These are phyloP conservation scores for Excalfactoria chinensis DNA, from an alignment of 2,113 vertebrate species.

Conservation along the genomic window DNA sequence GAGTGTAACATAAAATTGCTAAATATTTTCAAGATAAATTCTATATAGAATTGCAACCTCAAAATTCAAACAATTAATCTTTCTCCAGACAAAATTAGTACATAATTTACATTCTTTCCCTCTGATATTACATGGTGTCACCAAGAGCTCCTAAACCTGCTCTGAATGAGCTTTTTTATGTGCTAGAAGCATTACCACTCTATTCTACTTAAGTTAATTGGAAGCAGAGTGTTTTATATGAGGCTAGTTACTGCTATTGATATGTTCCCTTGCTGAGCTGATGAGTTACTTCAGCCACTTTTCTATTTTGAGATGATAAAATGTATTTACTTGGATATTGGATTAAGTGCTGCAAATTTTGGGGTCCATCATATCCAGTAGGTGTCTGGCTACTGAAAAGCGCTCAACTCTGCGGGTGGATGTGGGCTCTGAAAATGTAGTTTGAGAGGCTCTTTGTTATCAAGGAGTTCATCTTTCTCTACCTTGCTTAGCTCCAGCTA, in stretches of 20 bases:
- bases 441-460: background rate
- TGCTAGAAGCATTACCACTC: background rate
- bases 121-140: background rate
- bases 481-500: background rate
- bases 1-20: background rate
- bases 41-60: background rate
- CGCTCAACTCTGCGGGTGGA: background rate
- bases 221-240: background rate
- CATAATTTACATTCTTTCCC: background rate
- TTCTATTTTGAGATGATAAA: conserved; percentile 14
- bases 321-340: background rate
- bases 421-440: background rate
- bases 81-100: background rate
- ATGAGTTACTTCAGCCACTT: conserved; percentile 1
- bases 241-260: background rate
- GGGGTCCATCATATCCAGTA: background rate
- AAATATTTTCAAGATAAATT: background rate
- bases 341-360: background rate
- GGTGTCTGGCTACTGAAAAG: background rate
- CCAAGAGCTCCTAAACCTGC: background rate
- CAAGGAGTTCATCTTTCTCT: background rate
- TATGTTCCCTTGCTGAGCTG: conserved; percentile 1
- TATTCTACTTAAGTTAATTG: conserved; percentile 10
- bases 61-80: background rate
- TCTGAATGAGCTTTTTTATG: background rate